Conservation (phyloP, 2,888 invertebrate genomes). For the Elmis aenea region DNA sequence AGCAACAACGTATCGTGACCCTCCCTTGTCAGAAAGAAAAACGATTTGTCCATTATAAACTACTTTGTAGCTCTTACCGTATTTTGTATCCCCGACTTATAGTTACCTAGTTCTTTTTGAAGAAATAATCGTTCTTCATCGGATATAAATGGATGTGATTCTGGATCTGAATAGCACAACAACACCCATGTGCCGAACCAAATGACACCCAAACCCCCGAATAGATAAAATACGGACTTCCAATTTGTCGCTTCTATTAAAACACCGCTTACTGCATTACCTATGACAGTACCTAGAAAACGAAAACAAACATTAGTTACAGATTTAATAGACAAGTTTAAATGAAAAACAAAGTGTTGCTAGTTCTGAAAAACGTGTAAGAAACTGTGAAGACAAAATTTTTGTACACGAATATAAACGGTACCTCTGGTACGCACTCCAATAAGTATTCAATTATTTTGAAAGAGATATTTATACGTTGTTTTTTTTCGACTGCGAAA, state of each 20-base stretch:
- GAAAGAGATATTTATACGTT: no score
- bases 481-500: no score
- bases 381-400: background rate
- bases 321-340: background rate
- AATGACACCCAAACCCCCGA: constrained; percentile 67
- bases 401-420: no score
- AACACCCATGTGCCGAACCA: constrained; percentile 57
- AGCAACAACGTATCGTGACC: no score
- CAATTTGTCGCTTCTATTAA: constrained; percentile 65
- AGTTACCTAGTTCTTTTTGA: constrained; percentile 56
- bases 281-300: constrained; percentile 12
- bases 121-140: constrained; percentile 65
- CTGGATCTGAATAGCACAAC: constrained; percentile 53
- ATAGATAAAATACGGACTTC: constrained; percentile 76
- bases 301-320: background rate
- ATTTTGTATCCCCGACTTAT: no score
- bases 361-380: background rate
- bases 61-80: no score
- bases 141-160: constrained; percentile 68
- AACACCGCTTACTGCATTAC: constrained; percentile 49
- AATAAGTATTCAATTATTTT: no score
- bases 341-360: no score
- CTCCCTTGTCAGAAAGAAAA: no score
- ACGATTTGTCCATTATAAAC: no score
- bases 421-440: no score